Percentiles rank a stretch among this genome's conserved stretches.
Evolutionary conservation across 2,113 vertebrate species (phyloP).

Genomic region (Spizaetus ornatus): DNA sequence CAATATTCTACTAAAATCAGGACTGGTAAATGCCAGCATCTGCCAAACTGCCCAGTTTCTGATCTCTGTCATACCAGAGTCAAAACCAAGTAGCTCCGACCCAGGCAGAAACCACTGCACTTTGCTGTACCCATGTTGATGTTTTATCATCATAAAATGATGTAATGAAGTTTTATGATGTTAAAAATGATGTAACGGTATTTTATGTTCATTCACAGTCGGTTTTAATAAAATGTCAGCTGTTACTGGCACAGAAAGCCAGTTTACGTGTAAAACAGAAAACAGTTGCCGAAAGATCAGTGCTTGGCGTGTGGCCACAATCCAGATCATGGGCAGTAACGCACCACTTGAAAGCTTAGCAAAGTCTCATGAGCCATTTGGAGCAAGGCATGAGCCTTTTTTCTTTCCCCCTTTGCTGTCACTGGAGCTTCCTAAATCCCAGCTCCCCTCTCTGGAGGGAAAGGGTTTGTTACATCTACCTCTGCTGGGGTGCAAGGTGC

Average conservation of each 20-base stretch:
- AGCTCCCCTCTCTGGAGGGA: neutral
- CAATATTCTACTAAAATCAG: neutral
- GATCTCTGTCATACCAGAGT: neutral
- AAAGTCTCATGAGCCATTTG: neutral
- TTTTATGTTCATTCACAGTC: neutral
- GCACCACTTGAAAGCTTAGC: neutral
- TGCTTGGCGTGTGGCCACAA: neutral
- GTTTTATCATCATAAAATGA: neutral
- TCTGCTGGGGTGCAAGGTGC: neutral
- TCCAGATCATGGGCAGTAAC: neutral
- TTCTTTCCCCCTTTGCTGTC: neutral
- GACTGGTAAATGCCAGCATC: neutral
- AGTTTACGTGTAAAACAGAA: neutral
- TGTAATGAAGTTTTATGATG: neutral
- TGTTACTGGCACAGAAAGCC: neutral
- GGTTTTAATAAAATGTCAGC: neutral
- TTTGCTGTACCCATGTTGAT: neutral
- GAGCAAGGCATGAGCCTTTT: neutral
- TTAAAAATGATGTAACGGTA: neutral
- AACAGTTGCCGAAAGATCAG: neutral
- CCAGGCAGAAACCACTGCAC: neutral
- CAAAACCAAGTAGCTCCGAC: neutral
- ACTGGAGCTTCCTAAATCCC: neutral
- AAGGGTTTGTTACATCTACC: neutral
- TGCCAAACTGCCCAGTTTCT: neutral